A percentile compares a stretch with the other conserved stretches of the same genome.
These are phyloP conservation scores for Cheilosia urbana DNA, from an alignment of 2,888 invertebrate genomes.

Conservation along the genomic window DNA sequence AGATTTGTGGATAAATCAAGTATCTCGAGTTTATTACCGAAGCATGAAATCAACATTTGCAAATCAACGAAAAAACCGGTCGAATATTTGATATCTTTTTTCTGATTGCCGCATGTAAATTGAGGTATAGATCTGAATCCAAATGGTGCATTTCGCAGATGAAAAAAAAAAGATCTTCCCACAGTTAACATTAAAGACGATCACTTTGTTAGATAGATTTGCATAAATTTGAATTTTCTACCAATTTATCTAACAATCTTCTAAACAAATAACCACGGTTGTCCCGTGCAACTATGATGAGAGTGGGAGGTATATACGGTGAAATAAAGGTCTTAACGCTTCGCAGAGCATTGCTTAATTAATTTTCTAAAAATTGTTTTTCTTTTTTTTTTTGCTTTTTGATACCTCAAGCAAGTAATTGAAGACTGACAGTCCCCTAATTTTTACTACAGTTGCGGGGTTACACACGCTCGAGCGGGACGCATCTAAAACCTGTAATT, in stretches of 20 bases:
- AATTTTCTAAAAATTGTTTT: conserved; percentile 26
- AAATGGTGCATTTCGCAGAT: conserved; percentile 11
- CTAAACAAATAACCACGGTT: conserved; percentile 53
- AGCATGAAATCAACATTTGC: conserved; percentile 25
- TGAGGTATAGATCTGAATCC: conserved; percentile 4
- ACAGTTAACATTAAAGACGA: conserved; percentile 59
- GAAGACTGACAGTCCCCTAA: conserved; percentile 72
- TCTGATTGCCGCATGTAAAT: neutral
- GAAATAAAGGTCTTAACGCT: conserved; percentile 61
- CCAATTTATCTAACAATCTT: conserved; percentile 68
- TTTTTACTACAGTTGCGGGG: conserved; percentile 45
- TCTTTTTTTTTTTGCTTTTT: conserved; percentile 14
- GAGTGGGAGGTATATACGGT: conserved; percentile 11
- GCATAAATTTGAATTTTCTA: conserved; percentile 72
- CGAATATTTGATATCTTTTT: conserved; percentile 12
- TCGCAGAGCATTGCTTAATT: conserved; percentile 74
- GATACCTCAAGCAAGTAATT: conserved; percentile 64
- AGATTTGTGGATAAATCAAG: conserved; percentile 45
- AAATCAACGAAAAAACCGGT: conserved; percentile 37
- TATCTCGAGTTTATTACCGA: conserved; percentile 4
- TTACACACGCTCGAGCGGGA: conserved; percentile 67
- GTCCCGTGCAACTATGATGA: neutral
- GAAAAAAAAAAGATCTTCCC: conserved; percentile 46
- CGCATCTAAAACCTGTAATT: conserved; percentile 76
- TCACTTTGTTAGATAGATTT: conserved; percentile 60